Evolutionary conservation across 1,140 invertebrate genomes (phyloP), one percentile per base, ranked within the genome.

Genomic region (Pseudachorutes palmiensis): DNA sequence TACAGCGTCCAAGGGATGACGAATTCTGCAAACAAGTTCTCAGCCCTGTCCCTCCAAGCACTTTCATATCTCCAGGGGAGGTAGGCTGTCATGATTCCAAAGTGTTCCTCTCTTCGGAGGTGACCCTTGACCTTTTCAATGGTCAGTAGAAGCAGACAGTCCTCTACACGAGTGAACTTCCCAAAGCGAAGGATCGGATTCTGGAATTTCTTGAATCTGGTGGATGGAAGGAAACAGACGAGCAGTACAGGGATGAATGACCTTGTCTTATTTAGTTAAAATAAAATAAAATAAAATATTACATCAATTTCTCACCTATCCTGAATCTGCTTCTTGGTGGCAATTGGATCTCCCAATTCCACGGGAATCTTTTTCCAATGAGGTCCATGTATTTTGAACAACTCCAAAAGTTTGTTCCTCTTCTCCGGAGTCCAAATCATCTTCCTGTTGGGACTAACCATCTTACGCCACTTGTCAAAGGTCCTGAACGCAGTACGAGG

Each of bases 1-100:
- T 63, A 73, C 72, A 71, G 45, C 24, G 68, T 74, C 72, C 72
- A 74, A 26, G 72, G 72, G 19, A 74, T 67, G 60, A 74, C 71
- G 65, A 63, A 74, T 31, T 71, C 68, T 36, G 62, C 65, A 32
- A 74, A 74, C 2, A 74, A 62, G 33, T 70, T 68, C 29, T 67
- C 71, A n/a, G 72, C 72, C 32, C 72, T 26, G 57, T 74, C 72
- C 22, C 72, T 65, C 72, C 72, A 74, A 29, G 67, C 68, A 1
- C 70, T 70, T 70, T 74, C 72, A 62, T 62, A 74, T 31, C 72
- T n/a, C 72, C 72, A 74, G 1, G 72, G 72, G 19, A 74, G 45
- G 45, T 74, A 74, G 26, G 62, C 48, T n/a, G 70, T 57, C 1
- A 74, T 26, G 14, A 58, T 60, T 2, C 72, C 70, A 67, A 74